Evolutionary conservation across 2,888 invertebrate species (phyloP).

Genomic region (Catocala fraxini): DNA sequence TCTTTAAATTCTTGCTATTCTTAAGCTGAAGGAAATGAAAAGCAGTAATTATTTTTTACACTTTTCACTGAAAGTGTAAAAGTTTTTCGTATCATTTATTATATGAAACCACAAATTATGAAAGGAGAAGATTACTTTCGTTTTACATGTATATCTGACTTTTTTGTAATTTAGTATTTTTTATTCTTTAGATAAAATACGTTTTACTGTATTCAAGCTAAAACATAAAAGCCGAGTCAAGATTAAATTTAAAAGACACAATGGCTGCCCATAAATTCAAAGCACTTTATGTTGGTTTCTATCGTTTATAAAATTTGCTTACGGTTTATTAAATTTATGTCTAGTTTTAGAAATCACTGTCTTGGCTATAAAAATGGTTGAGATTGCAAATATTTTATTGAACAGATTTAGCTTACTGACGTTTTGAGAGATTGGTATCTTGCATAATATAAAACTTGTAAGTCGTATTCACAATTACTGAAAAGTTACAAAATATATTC

Average conservation of each 20-base stretch:
- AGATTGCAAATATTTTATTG: too few relatives aligned
- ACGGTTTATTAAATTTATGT: too few relatives aligned
- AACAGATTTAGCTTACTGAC: too few relatives aligned
- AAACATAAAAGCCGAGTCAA: conserved; percentile 12
- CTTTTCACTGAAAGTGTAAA: conserved; percentile 25
- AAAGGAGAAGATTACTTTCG: conserved; percentile 17
- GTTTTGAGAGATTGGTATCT: too few relatives aligned
- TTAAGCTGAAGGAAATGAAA: conserved; percentile 33
- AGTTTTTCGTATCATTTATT: conserved; percentile 22
- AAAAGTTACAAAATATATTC: too few relatives aligned
- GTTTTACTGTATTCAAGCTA: conserved; percentile 11
- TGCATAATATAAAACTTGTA: too few relatives aligned
- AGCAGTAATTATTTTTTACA: conserved; percentile 28
- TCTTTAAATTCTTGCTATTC: conserved; percentile 33
- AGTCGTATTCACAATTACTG: too few relatives aligned
- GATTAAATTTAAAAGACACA: conserved; percentile 16
- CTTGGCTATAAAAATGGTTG: too few relatives aligned
- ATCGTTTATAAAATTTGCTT: too few relatives aligned
- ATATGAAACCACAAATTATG: conserved; percentile 17
- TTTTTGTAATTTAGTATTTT: conserved; percentile 12
- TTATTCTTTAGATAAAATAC: conserved; percentile 15
- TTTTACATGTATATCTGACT: conserved; percentile 9
- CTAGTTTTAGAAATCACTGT: too few relatives aligned
- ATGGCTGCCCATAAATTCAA: conserved; percentile 13
- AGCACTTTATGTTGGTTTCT: neutral